phyloP scores from a whole-genome alignment of 2,113 vertebrate species.

The Meles meles region DNA sequence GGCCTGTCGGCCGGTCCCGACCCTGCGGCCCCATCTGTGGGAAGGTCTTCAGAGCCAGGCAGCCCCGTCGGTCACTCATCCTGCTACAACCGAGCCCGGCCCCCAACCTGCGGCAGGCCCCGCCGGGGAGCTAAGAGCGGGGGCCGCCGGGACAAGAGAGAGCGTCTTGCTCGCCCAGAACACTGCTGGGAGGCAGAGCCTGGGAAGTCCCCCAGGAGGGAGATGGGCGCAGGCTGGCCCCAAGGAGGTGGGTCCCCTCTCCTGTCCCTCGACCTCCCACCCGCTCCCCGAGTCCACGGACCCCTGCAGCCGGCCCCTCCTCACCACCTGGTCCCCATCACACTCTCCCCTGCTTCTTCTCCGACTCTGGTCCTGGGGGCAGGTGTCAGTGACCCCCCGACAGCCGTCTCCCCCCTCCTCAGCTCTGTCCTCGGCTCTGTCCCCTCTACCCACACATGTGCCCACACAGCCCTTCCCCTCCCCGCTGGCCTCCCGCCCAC shows the following conservation, averaged over 20 bases:
- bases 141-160: not conserved
- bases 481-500: not conserved
- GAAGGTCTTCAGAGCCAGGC: not conserved
- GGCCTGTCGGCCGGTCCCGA: fast-evolving
- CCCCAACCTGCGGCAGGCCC: not conserved
- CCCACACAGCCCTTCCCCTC: too few relatives aligned
- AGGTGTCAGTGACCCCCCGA: fast-evolving
- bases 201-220: fast-evolving
- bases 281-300: fast-evolving
- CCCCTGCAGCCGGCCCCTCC: not conserved
- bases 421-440: not conserved
- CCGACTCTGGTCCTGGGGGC: not conserved
- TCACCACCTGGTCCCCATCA: too few relatives aligned
- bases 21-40: fast-evolving
- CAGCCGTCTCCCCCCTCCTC: fast-evolving
- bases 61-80: too few relatives aligned
- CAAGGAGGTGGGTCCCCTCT: fast-evolving
- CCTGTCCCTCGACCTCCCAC: fast-evolving
- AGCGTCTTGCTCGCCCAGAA: too few relatives aligned
- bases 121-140: not conserved
- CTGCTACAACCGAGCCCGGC: not conserved
- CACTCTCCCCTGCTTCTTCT: too few relatives aligned
- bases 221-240: not conserved
- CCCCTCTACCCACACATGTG: not conserved
- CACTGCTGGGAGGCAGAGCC: fast-evolving